Evolutionary conservation across 2,113 vertebrate species (phyloP).

Genomic region (Grallaria varia): DNA sequence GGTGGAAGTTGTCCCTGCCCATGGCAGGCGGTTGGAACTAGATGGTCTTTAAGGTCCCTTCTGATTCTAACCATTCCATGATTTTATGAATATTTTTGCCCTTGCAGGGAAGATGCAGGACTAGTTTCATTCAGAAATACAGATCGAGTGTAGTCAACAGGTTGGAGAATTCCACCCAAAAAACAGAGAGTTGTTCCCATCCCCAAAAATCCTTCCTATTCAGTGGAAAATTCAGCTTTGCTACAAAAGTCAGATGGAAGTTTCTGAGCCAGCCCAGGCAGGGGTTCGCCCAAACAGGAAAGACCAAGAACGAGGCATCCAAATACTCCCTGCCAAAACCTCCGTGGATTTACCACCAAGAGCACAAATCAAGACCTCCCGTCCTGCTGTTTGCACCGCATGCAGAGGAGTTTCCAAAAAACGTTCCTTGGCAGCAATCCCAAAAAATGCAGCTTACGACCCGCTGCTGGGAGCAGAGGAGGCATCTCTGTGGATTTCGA

Average conservation of each 20-base stretch:
- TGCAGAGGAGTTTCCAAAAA: not conserved
- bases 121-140: not conserved
- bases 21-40: not conserved
- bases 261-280: not conserved
- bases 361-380: constrained; percentile 13
- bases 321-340: not conserved
- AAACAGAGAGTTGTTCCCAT: not conserved
- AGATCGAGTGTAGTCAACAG: not conserved
- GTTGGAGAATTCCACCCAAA: not conserved
- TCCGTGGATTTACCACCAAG: constrained; percentile 2
- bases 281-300: not conserved
- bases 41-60: not conserved
- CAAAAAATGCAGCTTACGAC: not conserved
- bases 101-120: not conserved
- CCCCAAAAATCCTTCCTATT: not conserved
- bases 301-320: not conserved
- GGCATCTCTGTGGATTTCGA: not conserved
- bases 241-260: not conserved
- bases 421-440: not conserved
- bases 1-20: not conserved
- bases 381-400: not conserved
- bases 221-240: not conserved
- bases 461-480: not conserved
- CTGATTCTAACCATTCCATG: not conserved
- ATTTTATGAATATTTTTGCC: not conserved